Evolutionary conservation across 2,113 vertebrate genomes (phyloP).

Genomic region (Hucho hucho): DNA sequence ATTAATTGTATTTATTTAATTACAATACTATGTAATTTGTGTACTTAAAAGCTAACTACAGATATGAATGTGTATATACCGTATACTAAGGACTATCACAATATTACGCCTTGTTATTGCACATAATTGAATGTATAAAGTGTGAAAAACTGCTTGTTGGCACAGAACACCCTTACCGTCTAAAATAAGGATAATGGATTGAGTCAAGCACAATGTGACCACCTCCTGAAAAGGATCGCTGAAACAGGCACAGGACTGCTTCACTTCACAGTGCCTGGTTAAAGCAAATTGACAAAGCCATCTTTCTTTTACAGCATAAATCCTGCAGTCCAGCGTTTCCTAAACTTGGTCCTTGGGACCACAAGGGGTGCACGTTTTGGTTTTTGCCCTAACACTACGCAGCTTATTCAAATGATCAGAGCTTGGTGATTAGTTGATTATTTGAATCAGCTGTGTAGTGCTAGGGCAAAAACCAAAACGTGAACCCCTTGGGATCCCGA

Average conservation of each 20-base stretch:
- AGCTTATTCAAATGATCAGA: too few species aligned
- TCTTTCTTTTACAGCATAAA: slow-evolving; percentile 45
- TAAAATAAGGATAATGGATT: slow-evolving; percentile 14
- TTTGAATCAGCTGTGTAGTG: too few species aligned
- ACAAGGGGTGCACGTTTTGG: too few species aligned
- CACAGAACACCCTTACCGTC: slow-evolving; percentile 17
- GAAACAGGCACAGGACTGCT: slow-evolving; percentile 40
- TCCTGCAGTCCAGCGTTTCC: neutral
- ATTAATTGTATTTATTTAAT: slow-evolving; percentile 57
- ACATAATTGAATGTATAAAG: slow-evolving; percentile 61
- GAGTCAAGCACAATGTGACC: slow-evolving; percentile 40
- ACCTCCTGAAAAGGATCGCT: slow-evolving; percentile 22
- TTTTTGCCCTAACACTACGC: too few species aligned
- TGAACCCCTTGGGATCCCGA: too few species aligned
- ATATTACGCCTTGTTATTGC: slow-evolving; percentile 61
- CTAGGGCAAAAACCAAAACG: too few species aligned
- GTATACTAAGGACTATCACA: slow-evolving; percentile 58
- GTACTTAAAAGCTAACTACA: slow-evolving; percentile 45
- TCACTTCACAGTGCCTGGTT: slow-evolving; percentile 41
- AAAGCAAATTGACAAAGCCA: slow-evolving; percentile 26
- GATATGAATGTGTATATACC: slow-evolving; percentile 60
- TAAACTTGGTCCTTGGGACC: too few species aligned
- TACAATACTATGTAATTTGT: slow-evolving; percentile 37
- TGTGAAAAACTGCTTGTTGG: slow-evolving; percentile 37
- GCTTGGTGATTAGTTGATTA: too few species aligned